phyloP scores from a whole-genome alignment of 2,888 invertebrate species.

The Philopedon plagiatum region DNA sequence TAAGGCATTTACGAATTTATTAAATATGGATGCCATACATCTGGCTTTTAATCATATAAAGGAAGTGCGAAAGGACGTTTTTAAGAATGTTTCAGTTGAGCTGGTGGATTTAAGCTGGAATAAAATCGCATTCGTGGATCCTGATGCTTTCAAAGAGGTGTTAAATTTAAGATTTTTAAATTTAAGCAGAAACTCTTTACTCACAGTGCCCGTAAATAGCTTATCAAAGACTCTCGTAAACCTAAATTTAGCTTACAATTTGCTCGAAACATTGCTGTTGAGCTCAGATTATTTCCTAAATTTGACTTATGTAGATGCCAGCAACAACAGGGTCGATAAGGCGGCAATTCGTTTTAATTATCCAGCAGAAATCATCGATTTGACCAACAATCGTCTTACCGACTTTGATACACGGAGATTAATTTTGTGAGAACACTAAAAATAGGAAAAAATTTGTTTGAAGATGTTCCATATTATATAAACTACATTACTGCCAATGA shows the following conservation, averaged over 20 bases:
- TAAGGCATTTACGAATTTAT: constrained; percentile 40
- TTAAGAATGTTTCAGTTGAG: constrained; percentile 38
- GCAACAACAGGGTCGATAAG: constrained; percentile 38
- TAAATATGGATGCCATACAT: constrained; percentile 37
- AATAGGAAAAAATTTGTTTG: constrained; percentile 44
- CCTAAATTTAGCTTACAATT: constrained; percentile 45
- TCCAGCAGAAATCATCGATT: constrained; percentile 33
- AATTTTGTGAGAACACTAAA: constrained; percentile 32
- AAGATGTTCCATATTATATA: constrained; percentile 36
- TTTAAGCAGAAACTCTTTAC: constrained; percentile 45
- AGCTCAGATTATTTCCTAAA: constrained; percentile 31
- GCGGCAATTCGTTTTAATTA: constrained; percentile 40
- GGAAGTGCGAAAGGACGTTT: constrained; percentile 40
- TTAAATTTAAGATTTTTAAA: constrained; percentile 36
- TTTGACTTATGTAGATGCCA: constrained; percentile 39
- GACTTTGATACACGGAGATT: constrained; percentile 46
- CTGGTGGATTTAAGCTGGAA: constrained; percentile 51
- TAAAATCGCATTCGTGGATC: constrained; percentile 43
- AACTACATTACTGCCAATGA: constrained; percentile 32
- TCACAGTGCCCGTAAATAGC: constrained; percentile 27
- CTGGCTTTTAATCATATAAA: constrained; percentile 44
- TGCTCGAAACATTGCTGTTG: constrained; percentile 29
- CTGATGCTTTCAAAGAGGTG: constrained; percentile 41
- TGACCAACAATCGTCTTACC: constrained; percentile 36
- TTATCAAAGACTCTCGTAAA: constrained; percentile 25